These are phyloP conservation scores for Apaloderma vittatum DNA, from an alignment of 2,113 vertebrate genomes.

Conservation along the genomic window DNA sequence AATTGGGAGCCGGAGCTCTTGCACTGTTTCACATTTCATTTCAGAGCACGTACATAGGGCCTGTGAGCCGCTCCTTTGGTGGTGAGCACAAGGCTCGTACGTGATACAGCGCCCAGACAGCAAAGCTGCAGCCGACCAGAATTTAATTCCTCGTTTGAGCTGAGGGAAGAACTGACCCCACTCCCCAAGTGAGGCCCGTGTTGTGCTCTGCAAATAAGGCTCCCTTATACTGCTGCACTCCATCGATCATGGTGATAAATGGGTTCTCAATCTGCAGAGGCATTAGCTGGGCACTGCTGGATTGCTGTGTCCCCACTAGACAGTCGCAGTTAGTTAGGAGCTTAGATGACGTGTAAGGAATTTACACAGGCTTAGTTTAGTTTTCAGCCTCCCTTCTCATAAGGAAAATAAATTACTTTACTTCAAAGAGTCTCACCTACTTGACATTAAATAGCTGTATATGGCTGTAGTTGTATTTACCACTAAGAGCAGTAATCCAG, in stretches of 20 bases:
- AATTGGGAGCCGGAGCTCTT: neutral
- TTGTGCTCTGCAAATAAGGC: neutral
- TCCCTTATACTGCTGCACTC: slow-evolving; percentile 27
- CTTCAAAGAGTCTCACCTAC: slow-evolving; percentile 29
- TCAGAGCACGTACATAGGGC: neutral
- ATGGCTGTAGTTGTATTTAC: neutral
- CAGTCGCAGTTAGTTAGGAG: slow-evolving; percentile 32
- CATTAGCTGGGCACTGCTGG: slow-evolving; percentile 26
- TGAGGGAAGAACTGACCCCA: neutral
- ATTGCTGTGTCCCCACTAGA: slow-evolving; percentile 45
- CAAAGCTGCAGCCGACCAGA: neutral
- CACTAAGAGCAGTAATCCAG: slow-evolving; percentile 4
- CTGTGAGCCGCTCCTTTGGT: neutral
- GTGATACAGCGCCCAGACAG: neutral
- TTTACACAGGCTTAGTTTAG: slow-evolving; percentile 47
- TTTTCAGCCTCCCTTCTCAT: slow-evolving; percentile 40
- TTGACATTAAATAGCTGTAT: slow-evolving; percentile 17
- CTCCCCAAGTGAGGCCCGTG: neutral
- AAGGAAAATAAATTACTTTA: slow-evolving; percentile 46
- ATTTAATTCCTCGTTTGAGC: neutral
- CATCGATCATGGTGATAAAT: slow-evolving; percentile 57
- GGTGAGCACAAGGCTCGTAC: neutral
- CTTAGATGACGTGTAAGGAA: slow-evolving; percentile 34
- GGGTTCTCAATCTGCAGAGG: slow-evolving; percentile 53
- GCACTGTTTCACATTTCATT: neutral